Evolutionary conservation across 2,888 invertebrate species (phyloP).

Genomic region (Clostera curtula): DNA sequence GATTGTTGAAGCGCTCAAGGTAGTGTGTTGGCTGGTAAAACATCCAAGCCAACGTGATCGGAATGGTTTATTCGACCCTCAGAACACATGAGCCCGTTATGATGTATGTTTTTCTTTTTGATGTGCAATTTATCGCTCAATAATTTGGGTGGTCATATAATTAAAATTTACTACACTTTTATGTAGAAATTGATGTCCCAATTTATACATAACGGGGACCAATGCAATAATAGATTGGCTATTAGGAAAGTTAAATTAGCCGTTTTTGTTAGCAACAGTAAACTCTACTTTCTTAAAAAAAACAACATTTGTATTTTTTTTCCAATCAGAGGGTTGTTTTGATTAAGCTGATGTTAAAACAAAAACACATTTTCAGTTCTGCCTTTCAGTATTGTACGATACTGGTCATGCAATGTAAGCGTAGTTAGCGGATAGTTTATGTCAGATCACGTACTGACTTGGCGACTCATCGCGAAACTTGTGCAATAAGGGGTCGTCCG

Average conservation of each 20-base stretch:
- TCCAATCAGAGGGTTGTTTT: no score
- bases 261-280: no score
- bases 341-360: no score
- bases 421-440: conserved; percentile 1
- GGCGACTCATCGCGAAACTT: conserved; percentile 46
- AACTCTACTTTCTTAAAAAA: no score
- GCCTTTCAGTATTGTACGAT: no score
- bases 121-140: conserved; percentile 49
- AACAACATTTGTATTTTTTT: no score
- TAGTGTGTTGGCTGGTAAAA: conserved; percentile 70
- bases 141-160: conserved; percentile 36
- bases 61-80: conserved; percentile 68
- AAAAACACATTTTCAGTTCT: no score
- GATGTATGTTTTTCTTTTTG: conserved; percentile 68
- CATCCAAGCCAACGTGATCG: conserved; percentile 71
- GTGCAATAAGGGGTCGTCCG: conserved; percentile 41
- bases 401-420: not conserved
- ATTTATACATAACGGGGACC: no score
- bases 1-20: conserved; percentile 15
- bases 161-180: no score
- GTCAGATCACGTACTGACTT: conserved; percentile 18
- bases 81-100: conserved; percentile 68
- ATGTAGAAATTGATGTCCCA: no score
- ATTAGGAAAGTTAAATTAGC: no score
- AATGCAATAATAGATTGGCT: no score